Evolutionary conservation across 2,797 vertebrate species (phyloP), one percentile per base, ranked within the genome.

Genomic region (Dryobates pubescens): DNA sequence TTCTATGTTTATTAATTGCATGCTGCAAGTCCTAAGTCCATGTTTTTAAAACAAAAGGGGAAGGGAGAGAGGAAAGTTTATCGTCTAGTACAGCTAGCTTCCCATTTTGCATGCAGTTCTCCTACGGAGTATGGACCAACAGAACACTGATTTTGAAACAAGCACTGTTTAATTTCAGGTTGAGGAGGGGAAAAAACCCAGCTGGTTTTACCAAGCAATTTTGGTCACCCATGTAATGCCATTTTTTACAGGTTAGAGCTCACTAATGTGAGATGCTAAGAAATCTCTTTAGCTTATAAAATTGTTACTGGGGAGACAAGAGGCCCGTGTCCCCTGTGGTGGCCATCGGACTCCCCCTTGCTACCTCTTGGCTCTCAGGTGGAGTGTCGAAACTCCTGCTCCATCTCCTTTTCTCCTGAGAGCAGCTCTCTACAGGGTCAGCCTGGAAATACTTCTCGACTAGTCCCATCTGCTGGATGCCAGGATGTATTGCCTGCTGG

Each of bases 401-500:
- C 56, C 88, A 74, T 86, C 80, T 95, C 82, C 62, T 86, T 75
- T 88, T 34, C 36, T 58, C 69, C 69, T 22, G 80, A 76, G 93
- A 95, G 62, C 53, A 41, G 76, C 58, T 64, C n/a, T 45, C 49
- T 30, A 41, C 47, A 65, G 67, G 38, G 71, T 90, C 86, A 51
- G 79, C 80, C 83, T 83, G 90, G 59, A 87, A 97, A 97, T 92
- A 64, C 96, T 97, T 97, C 96, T 97, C 91, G 95, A 9, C 94
- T 90, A 96, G 95, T 97, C 94, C 98, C 98, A 98, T 96, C 98
- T 98, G 96, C 97, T 98, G 98, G 97, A 94, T 90, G 49, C 54
- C 16, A 23, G 47, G 30, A 49, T 59, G 91, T 89, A 96, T 51
- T 97, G 94, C 93, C 74, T 95, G 82, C 71, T 72, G 20, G 61